Conservation (phyloP, 2,797 vertebrate genomes). For the Bufotes viridis region DNA sequence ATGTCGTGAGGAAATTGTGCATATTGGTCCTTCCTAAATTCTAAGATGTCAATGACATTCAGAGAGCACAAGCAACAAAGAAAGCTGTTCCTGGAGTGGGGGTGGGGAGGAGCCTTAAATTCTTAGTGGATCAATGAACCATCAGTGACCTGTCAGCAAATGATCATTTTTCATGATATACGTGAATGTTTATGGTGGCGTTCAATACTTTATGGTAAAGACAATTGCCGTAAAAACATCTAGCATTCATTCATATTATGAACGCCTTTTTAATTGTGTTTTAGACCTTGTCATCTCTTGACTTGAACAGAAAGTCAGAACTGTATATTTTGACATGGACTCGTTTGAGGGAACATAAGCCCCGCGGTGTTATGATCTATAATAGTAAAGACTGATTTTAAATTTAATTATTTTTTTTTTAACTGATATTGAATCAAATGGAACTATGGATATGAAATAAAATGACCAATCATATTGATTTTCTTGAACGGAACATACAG, state of each 20-base stretch:
- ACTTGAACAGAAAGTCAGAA: too few species aligned
- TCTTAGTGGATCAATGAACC: conserved; percentile 1
- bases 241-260: too few species aligned
- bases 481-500: not conserved
- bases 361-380: not conserved
- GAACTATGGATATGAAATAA: not conserved
- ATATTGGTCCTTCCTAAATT: not conserved
- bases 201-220: not conserved
- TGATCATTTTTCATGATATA: not conserved
- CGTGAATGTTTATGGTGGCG: not conserved
- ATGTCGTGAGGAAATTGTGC: not conserved
- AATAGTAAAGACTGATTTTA: not conserved
- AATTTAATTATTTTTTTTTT: too few species aligned
- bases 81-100: not conserved
- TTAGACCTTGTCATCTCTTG: too few species aligned
- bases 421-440: too few species aligned
- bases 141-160: not conserved
- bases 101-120: not conserved
- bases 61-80: not conserved
- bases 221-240: too few species aligned
- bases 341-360: not conserved
- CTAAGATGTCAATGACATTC: not conserved
- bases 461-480: not conserved
- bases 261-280: too few species aligned
- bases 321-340: too few species aligned